Base-by-base conservation (phyloP, 2,888 invertebrate species). In the Eristalis tenax region DNA sequence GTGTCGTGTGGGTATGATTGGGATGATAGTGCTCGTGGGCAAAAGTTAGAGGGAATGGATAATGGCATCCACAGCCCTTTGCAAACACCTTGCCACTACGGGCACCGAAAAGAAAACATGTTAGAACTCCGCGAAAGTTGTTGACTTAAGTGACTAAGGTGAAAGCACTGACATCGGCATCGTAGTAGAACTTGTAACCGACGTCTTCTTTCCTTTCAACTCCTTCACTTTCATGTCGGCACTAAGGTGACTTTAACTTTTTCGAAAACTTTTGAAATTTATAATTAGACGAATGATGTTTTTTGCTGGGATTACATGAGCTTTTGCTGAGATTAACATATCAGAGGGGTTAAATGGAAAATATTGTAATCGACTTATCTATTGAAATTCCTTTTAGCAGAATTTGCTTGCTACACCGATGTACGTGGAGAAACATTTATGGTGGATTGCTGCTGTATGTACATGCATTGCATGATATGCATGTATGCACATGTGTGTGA, bases 141-240 rank as follows among this genome's bases (percentile, higher is more conserved):
- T 87, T 87, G 87, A 87, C 83, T 87, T 76, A 76, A 87, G 83
- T 83, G 87, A 87, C 83, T 83, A 83, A 83, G 87, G 83, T 87
- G 71, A 83, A 50, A 83, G 83, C 71, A 75, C 71, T 63, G 71
- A 75, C 11, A 78, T 70, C 74, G 43, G 65, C 71, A 65, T 86
- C 74, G 40, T 74, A 70, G 78, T 78, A 69, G 77, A 82, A 82
- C 82, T 86, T 82, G 69, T 64, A 86, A 74, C 77, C 74, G 78
- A 78, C 85, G 64, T 86, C 78, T 78, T 70, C 74, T 80, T 80
- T 76, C 56, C 64, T 50, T 50, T 43, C 68, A 38, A 63, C 56
- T 61, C 66, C 61, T 28, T 64, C 66, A 68, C 18, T 71, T 56
- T 64, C 70, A 79, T 80, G 87, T 83, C 76, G 73, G 63, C 73